Evolutionary conservation across 2,888 invertebrate genomes (phyloP).

Genomic region (Eupithecia vulgata): DNA sequence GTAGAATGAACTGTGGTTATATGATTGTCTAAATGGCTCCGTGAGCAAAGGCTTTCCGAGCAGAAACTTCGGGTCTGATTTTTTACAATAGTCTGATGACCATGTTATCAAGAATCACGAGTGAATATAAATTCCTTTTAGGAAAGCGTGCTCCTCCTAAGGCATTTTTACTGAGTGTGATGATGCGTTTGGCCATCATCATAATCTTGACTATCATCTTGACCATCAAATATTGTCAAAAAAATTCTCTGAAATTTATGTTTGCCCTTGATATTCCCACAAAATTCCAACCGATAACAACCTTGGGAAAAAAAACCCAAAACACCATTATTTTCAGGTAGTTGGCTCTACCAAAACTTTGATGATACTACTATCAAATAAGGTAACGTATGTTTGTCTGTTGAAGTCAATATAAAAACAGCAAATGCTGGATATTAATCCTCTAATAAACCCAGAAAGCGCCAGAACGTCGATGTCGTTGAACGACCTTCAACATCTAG

Average conservation of each 20-base stretch:
- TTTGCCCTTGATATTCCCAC: conserved; percentile 26
- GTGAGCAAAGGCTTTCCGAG: not conserved
- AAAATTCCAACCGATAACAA: conserved; percentile 4
- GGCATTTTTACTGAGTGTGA: not conserved
- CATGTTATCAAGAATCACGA: no score
- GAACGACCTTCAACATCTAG: no score
- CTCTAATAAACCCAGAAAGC: not conserved
- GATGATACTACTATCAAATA: not conserved
- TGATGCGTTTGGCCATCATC: no score
- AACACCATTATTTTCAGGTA: conserved; percentile 14
- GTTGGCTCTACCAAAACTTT: conserved; percentile 2
- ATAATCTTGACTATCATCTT: no score
- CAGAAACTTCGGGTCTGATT: not conserved
- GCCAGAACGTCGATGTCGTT: not conserved
- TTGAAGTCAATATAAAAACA: not conserved
- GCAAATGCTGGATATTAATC: not conserved
- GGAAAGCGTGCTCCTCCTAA: not conserved
- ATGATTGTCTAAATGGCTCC: not conserved
- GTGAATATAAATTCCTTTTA: not conserved
- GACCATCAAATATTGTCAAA: not conserved
- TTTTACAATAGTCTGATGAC: not conserved
- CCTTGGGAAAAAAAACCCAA: conserved; percentile 28
- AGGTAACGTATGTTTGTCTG: not conserved
- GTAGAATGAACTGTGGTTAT: not conserved
- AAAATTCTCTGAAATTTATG: not conserved